Evolutionary conservation across 2,113 vertebrate species (phyloP), one percentile per base, ranked within the genome.

Genomic region (Solea senegalensis): DNA sequence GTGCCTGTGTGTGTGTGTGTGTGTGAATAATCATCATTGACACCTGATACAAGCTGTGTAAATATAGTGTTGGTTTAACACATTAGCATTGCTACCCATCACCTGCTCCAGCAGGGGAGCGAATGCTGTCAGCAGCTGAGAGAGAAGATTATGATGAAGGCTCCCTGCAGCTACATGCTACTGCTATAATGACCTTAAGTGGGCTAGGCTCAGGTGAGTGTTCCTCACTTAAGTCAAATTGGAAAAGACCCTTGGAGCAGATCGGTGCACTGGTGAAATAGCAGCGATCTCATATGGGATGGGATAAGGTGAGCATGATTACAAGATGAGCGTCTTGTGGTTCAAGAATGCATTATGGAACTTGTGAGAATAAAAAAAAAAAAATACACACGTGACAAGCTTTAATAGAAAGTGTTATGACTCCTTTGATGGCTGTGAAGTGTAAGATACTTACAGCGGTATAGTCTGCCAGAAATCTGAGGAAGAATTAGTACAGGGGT

Each of bases 181-280:
- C 51, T 41, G 27, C 52, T 72, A 14, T 80, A 74, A 85, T 54
- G 57, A 70, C 69, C 58, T 28, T 44, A 66, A 82, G 67, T 78
- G 64, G 66, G 70, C 60, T 74, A 78, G 72, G 44, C 78, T 80
- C 52, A 78, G 82, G 84, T 88, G 80, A 82, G 73, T 72, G 62
- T 70, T 41, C 43, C 59, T 62, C 69, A 78, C 83, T 62, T 83
- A 75, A 82, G 83, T 59, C 81, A 82, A 86, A 86, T 77, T 85
- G 83, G 77, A 88, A 75, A 74, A 72, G 76, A 64, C 65, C 57
- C 69, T 82, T 8, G 8, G 43, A 64, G 79, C 72, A 63, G 60
- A 62, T 69, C 65, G 79, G 72, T 72, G 66, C 53, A 58, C 50
- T 39, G 51, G 60, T 65, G 66, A 72, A 60, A 70, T 51, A 12